Evolutionary conservation across 2,888 invertebrate species (phyloP), one percentile per base, ranked within the genome.

Genomic region (Clunio marinus): DNA sequence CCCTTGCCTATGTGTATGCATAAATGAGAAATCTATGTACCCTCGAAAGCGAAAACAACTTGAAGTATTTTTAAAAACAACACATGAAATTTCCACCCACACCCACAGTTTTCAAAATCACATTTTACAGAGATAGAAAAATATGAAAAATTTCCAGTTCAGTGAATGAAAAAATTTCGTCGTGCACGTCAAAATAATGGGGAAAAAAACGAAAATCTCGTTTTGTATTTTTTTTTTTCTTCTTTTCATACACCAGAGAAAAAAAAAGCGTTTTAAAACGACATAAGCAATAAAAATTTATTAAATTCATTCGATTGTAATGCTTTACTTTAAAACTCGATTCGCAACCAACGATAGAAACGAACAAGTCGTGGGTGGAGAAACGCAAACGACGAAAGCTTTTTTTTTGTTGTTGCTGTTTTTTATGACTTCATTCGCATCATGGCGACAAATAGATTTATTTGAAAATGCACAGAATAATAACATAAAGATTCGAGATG

Each of bases 231-330:
- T 10, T 10, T 41, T 41, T 41, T 10, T 15, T 41, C n/a, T n/a
- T n/a, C n/a, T n/a, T n/a, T n/a, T n/a, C n/a, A n/a, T n/a, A n/a
- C n/a, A n/a, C n/a, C n/a, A n/a, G n/a, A n/a, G n/a, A n/a, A n/a
- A n/a, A n/a, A n/a, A n/a, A n/a, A 15, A 32, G 32, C 32, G n/a
- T n/a, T n/a, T n/a, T 32, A 4, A 10, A 20, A 17, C 51, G 17
- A 51, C 51, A 51, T 3, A 51, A 51, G 51, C 51, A 51, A 51
- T 51, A 51, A 51, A 41, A 51, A 51, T 51, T 51, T 51, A 51
- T 51, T 51, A 51, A 51, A 51, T 51, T 51, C 22, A 45, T 45
- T 45, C 45, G 45, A 45, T n/a, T 45, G 22, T 41, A n/a, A n/a
- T 41, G 41, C 15, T 41, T 41, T 41, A 41, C 41, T 41, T 41